Percentiles rank a stretch among this genome's conserved stretches.
Conservation (phyloP, 2,797 vertebrate genomes). For the Leptatherina wallacei region DNA sequence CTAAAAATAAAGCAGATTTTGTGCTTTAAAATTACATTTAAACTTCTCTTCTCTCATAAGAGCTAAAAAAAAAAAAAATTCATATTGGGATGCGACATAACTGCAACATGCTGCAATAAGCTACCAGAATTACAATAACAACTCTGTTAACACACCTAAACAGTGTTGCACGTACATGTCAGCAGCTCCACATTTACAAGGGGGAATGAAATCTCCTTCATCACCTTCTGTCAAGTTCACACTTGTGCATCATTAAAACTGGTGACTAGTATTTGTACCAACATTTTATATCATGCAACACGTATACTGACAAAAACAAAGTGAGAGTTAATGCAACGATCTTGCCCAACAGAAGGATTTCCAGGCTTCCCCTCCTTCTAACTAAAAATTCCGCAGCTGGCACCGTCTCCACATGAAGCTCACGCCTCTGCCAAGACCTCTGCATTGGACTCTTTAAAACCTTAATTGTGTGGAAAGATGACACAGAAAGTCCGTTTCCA, state of each 20-base stretch:
- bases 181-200: constrained; percentile 37
- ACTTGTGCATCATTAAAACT: constrained; percentile 32
- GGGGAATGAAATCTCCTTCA: constrained; percentile 17
- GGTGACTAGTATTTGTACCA: constrained; percentile 29
- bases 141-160: constrained; percentile 6
- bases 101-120: constrained; percentile 3
- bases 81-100: background rate
- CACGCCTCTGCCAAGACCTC: constrained; percentile 53
- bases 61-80: too few species aligned
- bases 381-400: constrained; percentile 44
- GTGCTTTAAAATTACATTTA: background rate
- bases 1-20: background rate
- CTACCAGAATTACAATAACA: constrained; percentile 17
- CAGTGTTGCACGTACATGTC: constrained; percentile 14
- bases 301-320: constrained; percentile 1
- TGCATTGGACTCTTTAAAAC: constrained; percentile 59
- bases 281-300: too few species aligned
- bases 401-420: constrained; percentile 19
- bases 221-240: constrained; percentile 30
- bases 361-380: constrained; percentile 40
- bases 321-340: constrained; percentile 16
- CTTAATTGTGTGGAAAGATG: constrained; percentile 79
- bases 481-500: constrained; percentile 76
- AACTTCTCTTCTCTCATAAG: background rate
- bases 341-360: constrained; percentile 38